A percentile compares a stretch with the other conserved stretches of the same genome.
Evolutionary conservation across 2,888 invertebrate species (phyloP).

Genomic region (Scaptomyza flava): DNA sequence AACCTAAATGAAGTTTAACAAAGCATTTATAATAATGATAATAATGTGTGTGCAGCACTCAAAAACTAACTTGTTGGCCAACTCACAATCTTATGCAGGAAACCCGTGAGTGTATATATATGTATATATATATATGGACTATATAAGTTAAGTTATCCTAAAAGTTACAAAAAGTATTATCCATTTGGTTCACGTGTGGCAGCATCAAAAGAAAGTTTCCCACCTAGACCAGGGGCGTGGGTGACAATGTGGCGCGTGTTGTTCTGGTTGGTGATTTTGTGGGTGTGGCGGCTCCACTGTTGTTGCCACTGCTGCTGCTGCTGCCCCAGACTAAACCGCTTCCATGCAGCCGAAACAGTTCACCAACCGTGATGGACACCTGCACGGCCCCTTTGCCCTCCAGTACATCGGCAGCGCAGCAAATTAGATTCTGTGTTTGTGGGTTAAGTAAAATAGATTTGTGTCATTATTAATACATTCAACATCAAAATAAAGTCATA

Average conservation of each 20-base stretch:
- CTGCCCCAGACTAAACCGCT: conserved; percentile 47
- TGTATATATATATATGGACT: conserved; percentile 1
- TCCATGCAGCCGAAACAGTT: conserved; percentile 90
- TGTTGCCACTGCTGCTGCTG: conserved; percentile 56
- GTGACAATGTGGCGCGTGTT: conserved; percentile 80
- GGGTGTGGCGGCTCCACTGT: conserved; percentile 66
- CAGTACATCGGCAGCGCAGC: conserved; percentile 95
- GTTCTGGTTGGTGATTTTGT: conserved; percentile 82
- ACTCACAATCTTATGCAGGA: conserved; percentile 52
- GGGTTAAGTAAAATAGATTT: conserved; percentile 28
- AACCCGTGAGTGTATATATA: conserved; percentile 41
- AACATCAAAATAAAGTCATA: background rate
- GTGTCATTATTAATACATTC: conserved; percentile 34
- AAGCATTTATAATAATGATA: conserved; percentile 46
- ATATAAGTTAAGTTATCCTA: conserved; percentile 17
- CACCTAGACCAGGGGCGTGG: conserved; percentile 79
- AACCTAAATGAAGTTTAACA: conserved; percentile 61
- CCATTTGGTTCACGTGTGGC: conserved; percentile 47
- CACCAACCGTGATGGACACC: conserved; percentile 94
- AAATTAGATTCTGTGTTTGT: conserved; percentile 90
- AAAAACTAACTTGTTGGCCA: conserved; percentile 52
- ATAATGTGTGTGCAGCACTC: conserved; percentile 4
- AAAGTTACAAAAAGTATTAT: conserved; percentile 32
- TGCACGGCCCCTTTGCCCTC: conserved; percentile 95
- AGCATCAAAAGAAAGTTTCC: conserved; percentile 37